Base-by-base conservation (phyloP, 1,140 invertebrate species). In the Drosophila pachea region DNA sequence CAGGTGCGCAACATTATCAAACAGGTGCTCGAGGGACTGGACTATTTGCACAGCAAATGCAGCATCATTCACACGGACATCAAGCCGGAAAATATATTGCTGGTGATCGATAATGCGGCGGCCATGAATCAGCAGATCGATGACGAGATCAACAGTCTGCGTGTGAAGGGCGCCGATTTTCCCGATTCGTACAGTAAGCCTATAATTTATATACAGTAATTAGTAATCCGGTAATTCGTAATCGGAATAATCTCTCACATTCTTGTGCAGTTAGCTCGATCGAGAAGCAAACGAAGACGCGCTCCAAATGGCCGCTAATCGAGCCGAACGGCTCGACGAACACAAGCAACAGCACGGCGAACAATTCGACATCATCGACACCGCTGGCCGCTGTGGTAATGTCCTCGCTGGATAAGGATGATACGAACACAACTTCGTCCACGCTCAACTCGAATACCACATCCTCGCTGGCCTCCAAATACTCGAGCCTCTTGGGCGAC, bases 61-160 rank as follows among this genome's bases (percentile, higher is more conserved):
- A 93, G 94, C 90, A 99, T 99, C 74, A 99, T 99, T 90, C 98
- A 99, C 90, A 99, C 98, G 33, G 98, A 99, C 89, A 98, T 99
- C 76, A 99, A 99, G 90, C 98, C 98, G 55, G 98, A 99, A 91
- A 99, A 99, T 92, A 97, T 99, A 53, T 91, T 99, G 38, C 92
- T 99, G 71, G 97, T 96, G 90, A 73, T 89, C 95, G 77, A 96
- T 95, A 91, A 92, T 97, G 78, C 97, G 95, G 65, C 94, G 93
- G 67, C 96, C 93, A 64, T 91, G 96, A 77, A 94, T 97, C 82
- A 97, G 95, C 89, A 97, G 95, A 78, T 97, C 95, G 64, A 97
- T 95, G 54, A 96, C 94, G 90, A 95, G 95, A 89, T 95, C 94
- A 87, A 94, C 94, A 90, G 93, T 94, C 86, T 93, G 94, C 79